Evolutionary conservation across 2,797 vertebrate species (phyloP), one percentile per base, ranked within the genome.

Genomic region (Paguma larvata): DNA sequence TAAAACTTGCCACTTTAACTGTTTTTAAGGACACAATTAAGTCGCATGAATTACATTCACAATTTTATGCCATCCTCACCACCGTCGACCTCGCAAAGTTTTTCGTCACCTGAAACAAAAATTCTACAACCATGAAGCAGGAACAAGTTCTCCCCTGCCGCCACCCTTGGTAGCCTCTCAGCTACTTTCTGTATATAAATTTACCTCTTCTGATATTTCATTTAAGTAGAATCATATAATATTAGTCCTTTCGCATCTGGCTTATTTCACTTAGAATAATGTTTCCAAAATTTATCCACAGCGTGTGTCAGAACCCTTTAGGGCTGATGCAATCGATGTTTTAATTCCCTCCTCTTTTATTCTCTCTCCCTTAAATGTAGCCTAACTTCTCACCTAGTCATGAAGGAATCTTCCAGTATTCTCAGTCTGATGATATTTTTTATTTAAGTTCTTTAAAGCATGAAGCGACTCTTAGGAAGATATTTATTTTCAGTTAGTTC

Each of bases 401-500:
- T 44, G 82, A 68, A 91, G 10, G 51, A 70, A 53, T 27, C 46
- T 67, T 80, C 8, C 30, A 10, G 23, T 34, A 10, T 87, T 91
- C 91, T 90, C 4, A 51, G 48, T 48, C 30, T 86, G 3, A 34
- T 79, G 16, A 16, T 65, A 73, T 91, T 96, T 96, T 95, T 83
- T 67, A 88, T 83, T 82, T 68, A 73, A 89, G 32, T 80, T 79
- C 51, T 65, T 70, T 95, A 68, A 48, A 68, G 41, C 46, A 15
- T 67, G 67, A 92, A 92, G 70, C 89, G 63, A 15, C 18, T 89
- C 56, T 91, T 46, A 83, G 18, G n/a, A 78, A 78, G 46, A 10
- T 48, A 25, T 88, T 95, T 62, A 19, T 95, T 94, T 95, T 92
- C 32, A 63, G 59, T 67, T 85, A 85, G 9, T 82, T 94, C 53